A percentile compares a stretch with the other conserved stretches of the same genome.
Evolutionary conservation across 2,113 vertebrate genomes (phyloP).

Genomic region (Xenus cinereus): DNA sequence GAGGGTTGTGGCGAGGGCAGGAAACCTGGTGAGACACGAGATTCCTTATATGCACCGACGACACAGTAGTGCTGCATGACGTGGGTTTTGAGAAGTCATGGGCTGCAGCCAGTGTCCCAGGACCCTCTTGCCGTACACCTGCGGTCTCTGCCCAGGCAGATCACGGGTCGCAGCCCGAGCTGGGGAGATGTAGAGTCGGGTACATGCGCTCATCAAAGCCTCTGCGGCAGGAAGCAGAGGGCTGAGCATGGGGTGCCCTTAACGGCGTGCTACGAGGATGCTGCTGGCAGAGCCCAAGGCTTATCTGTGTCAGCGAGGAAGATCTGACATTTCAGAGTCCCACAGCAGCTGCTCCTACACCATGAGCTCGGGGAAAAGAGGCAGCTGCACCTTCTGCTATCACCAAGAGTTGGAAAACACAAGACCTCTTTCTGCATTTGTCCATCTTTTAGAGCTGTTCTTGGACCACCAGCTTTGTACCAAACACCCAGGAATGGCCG

Average conservation of each 20-base stretch:
- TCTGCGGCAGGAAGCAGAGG: neutral
- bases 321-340: constrained; percentile 14
- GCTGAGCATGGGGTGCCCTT: neutral
- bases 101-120: neutral
- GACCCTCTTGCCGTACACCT: neutral
- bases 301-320: neutral
- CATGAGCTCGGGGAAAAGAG: neutral
- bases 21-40: fast-evolving
- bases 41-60: fast-evolving
- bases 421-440: neutral
- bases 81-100: neutral
- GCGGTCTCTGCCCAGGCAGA: neutral
- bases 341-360: neutral
- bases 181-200: neutral
- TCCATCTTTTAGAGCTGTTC: neutral
- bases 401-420: neutral
- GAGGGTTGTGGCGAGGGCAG: neutral
- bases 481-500: fast-evolving
- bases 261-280: neutral
- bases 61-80: fast-evolving
- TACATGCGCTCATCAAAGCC: neutral
- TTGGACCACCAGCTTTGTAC: neutral
- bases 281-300: constrained; percentile 22
- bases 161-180: neutral
- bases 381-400: neutral